Conservation (phyloP, 1,140 invertebrate genomes). For the Drosophila trapezifrons region DNA sequence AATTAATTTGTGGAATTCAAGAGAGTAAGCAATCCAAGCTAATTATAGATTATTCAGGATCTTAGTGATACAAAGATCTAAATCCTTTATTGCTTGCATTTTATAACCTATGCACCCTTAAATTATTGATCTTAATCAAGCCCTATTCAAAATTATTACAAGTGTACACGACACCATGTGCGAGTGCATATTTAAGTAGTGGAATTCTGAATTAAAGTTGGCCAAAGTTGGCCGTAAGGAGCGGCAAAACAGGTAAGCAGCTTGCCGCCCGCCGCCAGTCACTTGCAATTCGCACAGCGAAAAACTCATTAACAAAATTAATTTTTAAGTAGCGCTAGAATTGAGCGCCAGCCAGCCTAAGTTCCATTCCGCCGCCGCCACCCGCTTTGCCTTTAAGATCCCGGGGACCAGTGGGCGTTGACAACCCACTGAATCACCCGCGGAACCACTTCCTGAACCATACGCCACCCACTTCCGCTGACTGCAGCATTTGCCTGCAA, state of each 20-base stretch:
- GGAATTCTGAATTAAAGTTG: conserved; percentile 52
- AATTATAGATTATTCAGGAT: too few species aligned
- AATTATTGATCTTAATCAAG: neutral
- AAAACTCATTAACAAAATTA: conserved; percentile 83
- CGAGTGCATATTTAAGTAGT: conserved; percentile 47
- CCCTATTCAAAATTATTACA: conserved; percentile 1
- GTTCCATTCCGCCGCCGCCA: conserved; percentile 24
- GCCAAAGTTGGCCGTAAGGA: conserved; percentile 37
- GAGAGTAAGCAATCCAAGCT: too few species aligned
- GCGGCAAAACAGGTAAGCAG: conserved; percentile 62
- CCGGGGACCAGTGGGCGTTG: conserved; percentile 42
- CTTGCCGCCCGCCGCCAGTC: conserved; percentile 30
- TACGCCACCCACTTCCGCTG: conserved; percentile 12
- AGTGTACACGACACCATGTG: conserved; percentile 23
- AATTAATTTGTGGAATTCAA: too few species aligned
- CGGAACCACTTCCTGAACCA: neutral
- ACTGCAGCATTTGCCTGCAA: conserved; percentile 64
- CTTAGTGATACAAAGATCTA: too few species aligned
- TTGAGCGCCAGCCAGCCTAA: conserved; percentile 71
- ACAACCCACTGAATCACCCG: conserved; percentile 14
- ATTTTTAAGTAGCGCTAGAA: conserved; percentile 79
- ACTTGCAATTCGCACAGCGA: conserved; percentile 52
- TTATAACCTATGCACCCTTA: neutral
- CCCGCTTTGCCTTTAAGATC: neutral
- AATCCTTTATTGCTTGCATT: too few species aligned